phyloP scores from a whole-genome alignment of 2,113 vertebrate species.

The Petroica traversi region DNA sequence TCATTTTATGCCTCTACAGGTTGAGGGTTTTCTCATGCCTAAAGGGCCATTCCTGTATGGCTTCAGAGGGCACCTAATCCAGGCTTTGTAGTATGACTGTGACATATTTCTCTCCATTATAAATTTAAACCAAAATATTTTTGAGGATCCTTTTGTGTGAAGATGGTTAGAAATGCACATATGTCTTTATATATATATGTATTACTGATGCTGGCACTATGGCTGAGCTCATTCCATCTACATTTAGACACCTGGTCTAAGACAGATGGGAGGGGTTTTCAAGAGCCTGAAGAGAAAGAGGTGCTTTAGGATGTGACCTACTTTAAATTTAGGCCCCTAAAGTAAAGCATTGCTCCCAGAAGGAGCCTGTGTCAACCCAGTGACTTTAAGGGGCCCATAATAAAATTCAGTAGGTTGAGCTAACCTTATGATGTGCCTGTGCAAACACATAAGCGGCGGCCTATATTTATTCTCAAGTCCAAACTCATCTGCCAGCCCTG shows the following conservation, averaged over 20 bases:
- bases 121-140: neutral
- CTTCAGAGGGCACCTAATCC: neutral
- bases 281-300: neutral
- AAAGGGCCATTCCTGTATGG: neutral
- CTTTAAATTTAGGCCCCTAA: neutral
- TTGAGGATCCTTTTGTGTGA: neutral
- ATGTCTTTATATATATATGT: no score
- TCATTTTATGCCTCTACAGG: constrained; percentile 4
- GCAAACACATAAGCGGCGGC: neutral
- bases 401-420: neutral
- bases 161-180: neutral
- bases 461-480: neutral
- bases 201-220: neutral
- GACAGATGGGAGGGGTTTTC: neutral
- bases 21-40: constrained; percentile 6
- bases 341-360: neutral
- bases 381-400: neutral
- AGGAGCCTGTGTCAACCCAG: neutral
- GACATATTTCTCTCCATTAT: neutral
- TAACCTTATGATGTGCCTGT: neutral
- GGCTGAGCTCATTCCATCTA: neutral
- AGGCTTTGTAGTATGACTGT: neutral
- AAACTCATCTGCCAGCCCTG: neutral
- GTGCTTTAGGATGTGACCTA: neutral
- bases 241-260: neutral